Percentiles rank a stretch among this genome's conserved stretches.
phyloP scores from a whole-genome alignment of 2,797 vertebrate genomes.

The Lacerta bilineata region DNA sequence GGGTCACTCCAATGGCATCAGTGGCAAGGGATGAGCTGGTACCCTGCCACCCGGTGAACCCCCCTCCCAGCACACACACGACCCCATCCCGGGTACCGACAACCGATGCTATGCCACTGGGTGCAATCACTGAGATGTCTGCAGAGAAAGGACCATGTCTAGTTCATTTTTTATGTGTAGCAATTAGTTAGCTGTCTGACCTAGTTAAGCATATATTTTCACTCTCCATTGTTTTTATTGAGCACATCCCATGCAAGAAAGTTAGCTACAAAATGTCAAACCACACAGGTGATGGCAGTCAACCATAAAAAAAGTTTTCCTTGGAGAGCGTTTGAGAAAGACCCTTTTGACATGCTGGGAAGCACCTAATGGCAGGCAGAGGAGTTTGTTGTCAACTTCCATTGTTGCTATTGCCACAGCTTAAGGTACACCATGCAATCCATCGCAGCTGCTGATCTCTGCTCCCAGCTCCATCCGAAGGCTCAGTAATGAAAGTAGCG shows the following conservation, averaged over 20 bases:
- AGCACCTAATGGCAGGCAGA: neutral
- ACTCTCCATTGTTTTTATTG: neutral
- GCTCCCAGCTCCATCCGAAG: constrained; percentile 28
- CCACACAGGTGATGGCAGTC: neutral
- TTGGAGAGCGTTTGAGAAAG: neutral
- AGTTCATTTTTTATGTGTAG: no score
- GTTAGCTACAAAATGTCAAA: neutral
- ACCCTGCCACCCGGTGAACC: no score
- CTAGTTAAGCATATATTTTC: neutral
- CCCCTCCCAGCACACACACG: no score
- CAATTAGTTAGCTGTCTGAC: no score
- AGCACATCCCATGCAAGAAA: neutral
- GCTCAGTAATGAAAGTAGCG: constrained; percentile 38
- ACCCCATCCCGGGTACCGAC: no score
- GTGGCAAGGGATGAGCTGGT: no score
- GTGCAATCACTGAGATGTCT: no score
- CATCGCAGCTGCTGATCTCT: constrained; percentile 34
- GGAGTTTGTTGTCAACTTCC: neutral
- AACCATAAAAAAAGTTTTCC: neutral
- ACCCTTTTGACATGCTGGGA: neutral
- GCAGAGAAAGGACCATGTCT: no score
- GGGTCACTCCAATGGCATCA: no score
- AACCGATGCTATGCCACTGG: no score
- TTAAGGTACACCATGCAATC: neutral
- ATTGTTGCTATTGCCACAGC: neutral